Conservation (phyloP, 2,797 vertebrate genomes). For the Morelia viridis region DNA sequence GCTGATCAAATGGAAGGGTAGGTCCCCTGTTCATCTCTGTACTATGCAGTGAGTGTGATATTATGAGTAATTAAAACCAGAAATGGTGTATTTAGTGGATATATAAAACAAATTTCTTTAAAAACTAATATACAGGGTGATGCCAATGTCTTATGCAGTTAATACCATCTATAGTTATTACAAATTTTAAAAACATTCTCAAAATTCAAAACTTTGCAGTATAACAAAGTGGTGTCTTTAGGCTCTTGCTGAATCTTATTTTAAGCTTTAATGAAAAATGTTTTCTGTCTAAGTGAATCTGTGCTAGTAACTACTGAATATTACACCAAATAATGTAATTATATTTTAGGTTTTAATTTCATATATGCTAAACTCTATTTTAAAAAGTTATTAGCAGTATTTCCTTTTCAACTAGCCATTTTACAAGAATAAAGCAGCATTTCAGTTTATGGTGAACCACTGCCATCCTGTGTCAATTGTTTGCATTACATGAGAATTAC, state of each 20-base stretch:
- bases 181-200: background rate
- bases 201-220: background rate
- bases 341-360: conserved; percentile 22
- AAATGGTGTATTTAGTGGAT: background rate
- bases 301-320: background rate
- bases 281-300: background rate
- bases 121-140: background rate
- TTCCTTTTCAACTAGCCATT: conserved; percentile 12
- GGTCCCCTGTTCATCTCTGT: too few species aligned
- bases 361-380: conserved; percentile 12
- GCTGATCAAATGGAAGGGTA: too few species aligned
- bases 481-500: conserved; percentile 45
- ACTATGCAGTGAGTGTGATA: too few species aligned
- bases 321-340: background rate
- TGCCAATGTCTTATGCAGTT: background rate
- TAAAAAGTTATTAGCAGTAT: background rate
- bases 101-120: background rate
- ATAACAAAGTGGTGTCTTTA: background rate
- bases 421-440: background rate
- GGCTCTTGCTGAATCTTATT: background rate
- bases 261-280: background rate
- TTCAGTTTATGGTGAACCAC: conserved; percentile 27
- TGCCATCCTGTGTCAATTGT: conserved; percentile 63
- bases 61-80: too few species aligned
- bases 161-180: background rate